Conservation (phyloP, 2,113 vertebrate species). For the Damaliscus lunatus region DNA sequence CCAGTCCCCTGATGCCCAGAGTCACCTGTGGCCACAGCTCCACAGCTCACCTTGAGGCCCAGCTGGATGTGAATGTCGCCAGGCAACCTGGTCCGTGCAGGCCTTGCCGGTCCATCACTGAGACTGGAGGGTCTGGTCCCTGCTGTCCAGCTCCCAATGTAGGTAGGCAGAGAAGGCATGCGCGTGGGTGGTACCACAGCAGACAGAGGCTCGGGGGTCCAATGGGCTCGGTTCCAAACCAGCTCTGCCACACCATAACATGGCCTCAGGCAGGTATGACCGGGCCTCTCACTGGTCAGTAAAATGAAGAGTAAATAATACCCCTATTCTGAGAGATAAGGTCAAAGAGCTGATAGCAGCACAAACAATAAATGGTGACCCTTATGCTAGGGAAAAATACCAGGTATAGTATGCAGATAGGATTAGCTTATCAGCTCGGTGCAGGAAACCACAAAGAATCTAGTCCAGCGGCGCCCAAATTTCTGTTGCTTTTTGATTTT, state of each 20-base stretch:
- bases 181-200: background rate
- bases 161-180: background rate
- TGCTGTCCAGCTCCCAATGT: accelerated
- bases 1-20: too few relatives aligned
- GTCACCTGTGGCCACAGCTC: too few relatives aligned
- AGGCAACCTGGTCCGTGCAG: background rate
- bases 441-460: background rate
- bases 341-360: background rate
- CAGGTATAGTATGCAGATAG: background rate
- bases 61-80: background rate
- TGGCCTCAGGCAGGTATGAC: background rate
- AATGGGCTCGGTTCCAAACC: background rate
- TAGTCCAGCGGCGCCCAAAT: background rate
- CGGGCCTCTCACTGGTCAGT: background rate
- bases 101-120: background rate
- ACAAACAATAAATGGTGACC: background rate
- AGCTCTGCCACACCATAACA: background rate
- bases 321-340: background rate
- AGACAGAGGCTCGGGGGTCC: background rate
- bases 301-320: background rate
- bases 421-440: background rate
- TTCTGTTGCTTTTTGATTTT: background rate
- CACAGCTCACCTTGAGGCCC: background rate
- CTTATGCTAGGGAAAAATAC: background rate
- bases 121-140: background rate